phyloP scores from a whole-genome alignment of 1,140 invertebrate genomes.

The Pogonus chalceus region DNA sequence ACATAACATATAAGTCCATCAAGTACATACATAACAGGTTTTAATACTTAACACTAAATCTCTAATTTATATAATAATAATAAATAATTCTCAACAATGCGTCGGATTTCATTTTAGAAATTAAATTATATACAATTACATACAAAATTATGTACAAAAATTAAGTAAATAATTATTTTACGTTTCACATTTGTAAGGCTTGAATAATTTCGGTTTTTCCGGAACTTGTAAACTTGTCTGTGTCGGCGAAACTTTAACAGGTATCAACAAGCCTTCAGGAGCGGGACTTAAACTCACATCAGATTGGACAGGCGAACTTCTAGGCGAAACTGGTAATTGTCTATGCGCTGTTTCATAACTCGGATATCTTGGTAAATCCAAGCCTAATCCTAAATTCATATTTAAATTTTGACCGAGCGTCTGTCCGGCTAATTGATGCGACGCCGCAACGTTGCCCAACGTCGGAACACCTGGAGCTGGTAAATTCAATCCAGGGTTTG shows the following conservation, averaged over 20 bases:
- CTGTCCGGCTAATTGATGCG: conserved; percentile 13
- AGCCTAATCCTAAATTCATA: conserved; percentile 28
- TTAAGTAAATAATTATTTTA: conserved; percentile 25
- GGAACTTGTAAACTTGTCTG: conserved; percentile 24
- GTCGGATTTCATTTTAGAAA: no score
- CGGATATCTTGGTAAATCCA: conserved; percentile 23
- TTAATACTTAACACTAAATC: no score
- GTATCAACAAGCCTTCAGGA: conserved; percentile 24
- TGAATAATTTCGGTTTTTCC: conserved; percentile 53
- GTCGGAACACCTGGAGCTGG: conserved; percentile 4
- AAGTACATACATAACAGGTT: no score
- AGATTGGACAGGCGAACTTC: conserved; percentile 23
- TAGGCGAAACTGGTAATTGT: conserved; percentile 19
- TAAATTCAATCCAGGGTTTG: conserved; percentile 16
- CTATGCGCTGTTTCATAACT: conserved; percentile 11
- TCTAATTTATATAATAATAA: no score
- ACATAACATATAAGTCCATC: no score
- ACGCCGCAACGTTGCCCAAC: conserved; percentile 11
- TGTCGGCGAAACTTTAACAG: conserved; percentile 27
- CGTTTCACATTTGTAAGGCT: conserved; percentile 56
- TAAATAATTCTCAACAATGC: no score
- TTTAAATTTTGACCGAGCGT: conserved; percentile 22
- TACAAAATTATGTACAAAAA: no score
- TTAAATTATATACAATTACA: no score
- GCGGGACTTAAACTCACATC: conserved; percentile 30